Evolutionary conservation across 1,140 invertebrate species (phyloP), one percentile per base, ranked within the genome.

Genomic region (Anastrepha obliqua): DNA sequence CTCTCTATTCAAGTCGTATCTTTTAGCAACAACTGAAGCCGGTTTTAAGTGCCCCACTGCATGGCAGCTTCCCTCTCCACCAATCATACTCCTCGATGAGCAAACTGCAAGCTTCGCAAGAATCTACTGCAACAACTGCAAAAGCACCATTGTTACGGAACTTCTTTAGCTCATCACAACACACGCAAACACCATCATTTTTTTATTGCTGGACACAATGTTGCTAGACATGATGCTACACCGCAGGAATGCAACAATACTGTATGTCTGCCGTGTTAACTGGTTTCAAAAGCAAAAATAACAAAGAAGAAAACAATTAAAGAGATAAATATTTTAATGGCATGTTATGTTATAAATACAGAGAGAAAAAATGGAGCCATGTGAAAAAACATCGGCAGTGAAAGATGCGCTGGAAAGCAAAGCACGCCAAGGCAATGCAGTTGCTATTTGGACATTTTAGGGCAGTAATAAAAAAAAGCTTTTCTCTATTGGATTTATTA

Each of bases 181-280:
- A 44, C 44, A 44, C 13, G 39, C 29, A 67, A 6, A 47, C 67
- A 7, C 51, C 67, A 44, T 3, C 13, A 44, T 44, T 39, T 5
- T 42, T 15, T 51, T 81, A 47, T 81, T 51, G 74, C 74, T 81
- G 17, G 17, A 55, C 20, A 29, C 74, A 81, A 81, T 55, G 47
- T 55, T 81, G 70, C 44, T 74, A 11, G 15, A 11, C 17, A 44
- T 74, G 39, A 81, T 81, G 74, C 17, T 55, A 81, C 20, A 81
- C 74, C 74, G 47, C 74, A 81, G 47, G 74, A 81, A 81, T 81
- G 74, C 47, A 81, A 55, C 51, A 81, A 51, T 47, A 47, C 64
- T 67, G 29, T 39, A 74, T 29, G 29, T 29, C 29, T 29, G 29
- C 51, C 11, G 51, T 11, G 47, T 17, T 17, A 55, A 81, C 74